These are phyloP conservation scores for Brienomyrus brachyistius DNA, from an alignment of 2,113 vertebrate genomes.

Conservation along the genomic window DNA sequence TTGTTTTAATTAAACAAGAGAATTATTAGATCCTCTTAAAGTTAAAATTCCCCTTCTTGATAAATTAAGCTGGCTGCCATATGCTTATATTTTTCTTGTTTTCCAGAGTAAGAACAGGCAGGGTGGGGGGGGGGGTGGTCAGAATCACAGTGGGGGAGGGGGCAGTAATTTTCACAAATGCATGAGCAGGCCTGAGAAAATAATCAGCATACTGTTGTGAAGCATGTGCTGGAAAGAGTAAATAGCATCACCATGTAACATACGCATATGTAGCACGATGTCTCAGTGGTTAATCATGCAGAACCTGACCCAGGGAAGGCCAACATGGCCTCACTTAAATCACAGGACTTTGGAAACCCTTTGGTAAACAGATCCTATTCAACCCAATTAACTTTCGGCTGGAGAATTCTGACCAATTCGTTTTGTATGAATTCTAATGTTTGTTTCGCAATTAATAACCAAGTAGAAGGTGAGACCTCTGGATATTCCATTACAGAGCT, in stretches of 20 bases:
- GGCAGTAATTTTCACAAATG: background rate
- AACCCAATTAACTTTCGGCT: background rate
- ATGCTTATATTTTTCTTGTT: background rate
- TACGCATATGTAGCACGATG: background rate
- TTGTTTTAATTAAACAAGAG: background rate
- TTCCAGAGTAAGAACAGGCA: background rate
- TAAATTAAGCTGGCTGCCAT: background rate
- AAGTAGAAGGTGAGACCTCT: too few relatives aligned
- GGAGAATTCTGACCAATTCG: background rate
- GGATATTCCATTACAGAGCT: too few relatives aligned
- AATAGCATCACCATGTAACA: background rate
- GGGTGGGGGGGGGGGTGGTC: background rate
- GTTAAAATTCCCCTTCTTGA: conserved; percentile 50
- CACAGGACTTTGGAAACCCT: background rate
- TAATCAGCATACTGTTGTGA: background rate
- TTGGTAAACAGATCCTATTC: background rate
- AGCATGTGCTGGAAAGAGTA: background rate
- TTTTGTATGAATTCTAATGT: background rate
- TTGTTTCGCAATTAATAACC: too few relatives aligned
- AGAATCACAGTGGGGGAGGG: background rate
- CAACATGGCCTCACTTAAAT: background rate
- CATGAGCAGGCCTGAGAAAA: background rate
- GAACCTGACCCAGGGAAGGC: background rate
- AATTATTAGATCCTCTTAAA: conserved; percentile 19
- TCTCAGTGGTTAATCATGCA: background rate